A percentile compares a stretch with the other conserved stretches of the same genome.
Evolutionary conservation across 1,140 invertebrate species (phyloP).

Genomic region (Heterodera schachtii): DNA sequence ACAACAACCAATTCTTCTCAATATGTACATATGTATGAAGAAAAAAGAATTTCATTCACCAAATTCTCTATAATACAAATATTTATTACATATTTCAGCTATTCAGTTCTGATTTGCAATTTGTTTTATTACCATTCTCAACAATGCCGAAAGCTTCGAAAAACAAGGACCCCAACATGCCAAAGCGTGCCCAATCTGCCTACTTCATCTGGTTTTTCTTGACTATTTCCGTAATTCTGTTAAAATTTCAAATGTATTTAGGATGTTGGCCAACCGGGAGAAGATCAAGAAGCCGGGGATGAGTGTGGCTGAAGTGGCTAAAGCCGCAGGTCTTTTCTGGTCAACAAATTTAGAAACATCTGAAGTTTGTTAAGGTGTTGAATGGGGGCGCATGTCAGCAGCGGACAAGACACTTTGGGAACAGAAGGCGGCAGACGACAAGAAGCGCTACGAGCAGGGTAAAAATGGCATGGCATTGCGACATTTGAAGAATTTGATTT

Average conservation of each 20-base stretch:
- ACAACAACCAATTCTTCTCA: not conserved
- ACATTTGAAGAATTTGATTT: not conserved
- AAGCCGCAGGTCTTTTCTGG: conserved; percentile 25
- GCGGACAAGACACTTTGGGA: conserved; percentile 23
- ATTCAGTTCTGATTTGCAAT: no score
- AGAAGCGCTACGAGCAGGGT: conserved; percentile 20
- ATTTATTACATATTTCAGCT: not conserved
- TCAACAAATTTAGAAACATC: not conserved
- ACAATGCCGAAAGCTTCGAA: conserved; percentile 66
- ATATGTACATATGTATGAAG: not conserved
- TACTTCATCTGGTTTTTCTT: conserved; percentile 39
- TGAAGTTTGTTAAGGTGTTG: not conserved
- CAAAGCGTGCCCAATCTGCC: conserved; percentile 81
- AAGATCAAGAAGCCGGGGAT: conserved; percentile 30
- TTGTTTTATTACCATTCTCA: not conserved
- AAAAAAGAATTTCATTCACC: not conserved
- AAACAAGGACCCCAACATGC: conserved; percentile 81
- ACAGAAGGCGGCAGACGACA: conserved; percentile 31
- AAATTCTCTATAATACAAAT: not conserved
- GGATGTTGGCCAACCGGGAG: conserved; percentile 25
- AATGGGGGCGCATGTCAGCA: conserved; percentile 19
- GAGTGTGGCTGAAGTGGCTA: conserved; percentile 33
- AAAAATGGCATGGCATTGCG: not conserved
- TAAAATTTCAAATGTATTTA: conserved; percentile 21
- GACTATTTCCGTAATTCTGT: conserved; percentile 70